Conservation (phyloP, 2,113 vertebrate genomes). For the Clarias macrocephalus region DNA sequence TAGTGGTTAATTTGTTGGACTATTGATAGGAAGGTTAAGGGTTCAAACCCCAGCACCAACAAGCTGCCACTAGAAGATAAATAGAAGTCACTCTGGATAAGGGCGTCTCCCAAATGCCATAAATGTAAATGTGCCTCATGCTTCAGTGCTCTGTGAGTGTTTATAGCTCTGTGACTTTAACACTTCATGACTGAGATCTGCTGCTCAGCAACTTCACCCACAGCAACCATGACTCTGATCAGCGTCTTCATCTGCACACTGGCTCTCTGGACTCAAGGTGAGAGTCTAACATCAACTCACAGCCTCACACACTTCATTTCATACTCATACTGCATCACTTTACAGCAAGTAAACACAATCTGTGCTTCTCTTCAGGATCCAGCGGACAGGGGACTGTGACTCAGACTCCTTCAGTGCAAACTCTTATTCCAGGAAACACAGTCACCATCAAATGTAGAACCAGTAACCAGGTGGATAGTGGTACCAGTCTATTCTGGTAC, state of each 20-base stretch:
- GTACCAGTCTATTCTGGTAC: slow-evolving; percentile 34
- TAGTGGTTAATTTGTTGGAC: too few relatives aligned
- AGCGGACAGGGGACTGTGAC: slow-evolving; percentile 59
- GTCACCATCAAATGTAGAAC: slow-evolving; percentile 54
- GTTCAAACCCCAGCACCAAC: too few relatives aligned
- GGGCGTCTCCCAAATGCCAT: too few relatives aligned
- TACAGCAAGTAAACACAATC: not conserved
- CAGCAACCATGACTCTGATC: slow-evolving; percentile 5
- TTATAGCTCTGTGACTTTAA: slow-evolving; percentile 2
- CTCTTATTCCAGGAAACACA: slow-evolving; percentile 28
- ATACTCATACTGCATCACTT: not conserved
- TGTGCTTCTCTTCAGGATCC: slow-evolving; percentile 53
- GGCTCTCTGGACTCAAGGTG: slow-evolving; percentile 17
- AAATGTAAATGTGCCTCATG: not conserved
- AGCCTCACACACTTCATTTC: not conserved
- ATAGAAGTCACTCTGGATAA: too few relatives aligned
- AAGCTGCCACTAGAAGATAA: too few relatives aligned
- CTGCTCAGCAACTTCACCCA: not conserved
- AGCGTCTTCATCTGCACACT: slow-evolving; percentile 20
- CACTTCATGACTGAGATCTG: not conserved
- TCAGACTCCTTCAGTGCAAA: not conserved
- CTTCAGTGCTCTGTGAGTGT: not conserved
- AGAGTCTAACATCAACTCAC: not conserved
- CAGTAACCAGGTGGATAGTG: not conserved
- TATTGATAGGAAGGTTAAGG: too few relatives aligned